Evolutionary conservation across 2,888 invertebrate species (phyloP).

Genomic region (Diarsia brunnea): DNA sequence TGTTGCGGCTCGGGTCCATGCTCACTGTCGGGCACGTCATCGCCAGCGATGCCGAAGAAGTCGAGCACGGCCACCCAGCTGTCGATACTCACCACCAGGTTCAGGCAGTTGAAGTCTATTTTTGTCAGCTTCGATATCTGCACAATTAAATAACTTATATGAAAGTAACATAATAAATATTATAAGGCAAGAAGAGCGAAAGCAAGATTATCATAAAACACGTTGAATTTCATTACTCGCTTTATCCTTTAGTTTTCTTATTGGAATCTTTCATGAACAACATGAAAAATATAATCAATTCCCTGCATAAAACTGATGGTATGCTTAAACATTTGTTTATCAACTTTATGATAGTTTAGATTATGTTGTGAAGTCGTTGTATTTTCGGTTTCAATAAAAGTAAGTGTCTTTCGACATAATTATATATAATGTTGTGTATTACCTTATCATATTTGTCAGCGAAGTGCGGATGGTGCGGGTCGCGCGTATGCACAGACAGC

Average conservation of each 20-base stretch:
- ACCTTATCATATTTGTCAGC: constrained; percentile 91
- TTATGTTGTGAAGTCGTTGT: background rate
- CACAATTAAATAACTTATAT: background rate
- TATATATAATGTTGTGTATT: background rate
- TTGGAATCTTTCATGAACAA: background rate
- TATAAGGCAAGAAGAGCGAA: background rate
- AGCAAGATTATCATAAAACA: background rate
- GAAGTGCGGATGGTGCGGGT: constrained; percentile 92
- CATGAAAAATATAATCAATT: background rate
- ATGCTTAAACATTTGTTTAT: background rate
- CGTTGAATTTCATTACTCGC: background rate
- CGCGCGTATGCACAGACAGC: constrained; percentile 93
- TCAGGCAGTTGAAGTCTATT: constrained; percentile 97
- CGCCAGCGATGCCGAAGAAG: constrained; percentile 94
- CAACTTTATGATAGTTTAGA: background rate
- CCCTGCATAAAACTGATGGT: background rate
- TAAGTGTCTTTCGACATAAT: no score
- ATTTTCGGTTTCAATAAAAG: no score
- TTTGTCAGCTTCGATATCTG: constrained; percentile 91
- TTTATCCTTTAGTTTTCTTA: background rate
- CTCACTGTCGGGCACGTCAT: constrained; percentile 73
- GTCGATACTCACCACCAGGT: constrained; percentile 97
- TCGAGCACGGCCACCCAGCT: constrained; percentile 99
- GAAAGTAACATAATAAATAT: background rate
- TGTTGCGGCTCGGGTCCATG: constrained; percentile 60